A percentile compares a stretch with the other conserved stretches of the same genome.
Evolutionary conservation across 2,113 vertebrate species (phyloP).

Genomic region (Elephantulus edwardii): DNA sequence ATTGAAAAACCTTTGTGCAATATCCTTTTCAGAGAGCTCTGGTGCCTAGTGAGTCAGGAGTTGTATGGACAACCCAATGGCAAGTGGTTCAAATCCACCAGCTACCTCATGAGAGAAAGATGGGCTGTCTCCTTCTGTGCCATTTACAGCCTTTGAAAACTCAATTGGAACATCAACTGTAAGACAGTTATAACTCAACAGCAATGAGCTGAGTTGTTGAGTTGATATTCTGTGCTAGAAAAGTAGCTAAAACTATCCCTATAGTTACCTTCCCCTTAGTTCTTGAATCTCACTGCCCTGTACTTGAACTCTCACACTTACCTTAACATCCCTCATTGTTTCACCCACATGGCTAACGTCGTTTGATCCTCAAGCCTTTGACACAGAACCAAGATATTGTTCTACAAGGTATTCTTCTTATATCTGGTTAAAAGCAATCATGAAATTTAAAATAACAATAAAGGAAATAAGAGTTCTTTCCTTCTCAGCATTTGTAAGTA

Average conservation of each 20-base stretch:
- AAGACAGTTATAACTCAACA: no score
- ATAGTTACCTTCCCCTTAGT: background rate
- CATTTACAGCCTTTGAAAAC: no score
- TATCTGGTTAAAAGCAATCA: background rate
- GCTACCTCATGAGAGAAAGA: no score
- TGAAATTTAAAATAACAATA: background rate
- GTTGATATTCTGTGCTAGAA: no score
- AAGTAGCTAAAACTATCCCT: background rate
- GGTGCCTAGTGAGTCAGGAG: no score
- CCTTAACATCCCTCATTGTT: background rate
- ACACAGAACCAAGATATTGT: no score
- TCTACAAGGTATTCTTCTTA: background rate
- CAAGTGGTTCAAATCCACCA: no score
- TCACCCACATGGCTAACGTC: background rate
- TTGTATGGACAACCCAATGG: no score
- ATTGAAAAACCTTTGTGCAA: background rate
- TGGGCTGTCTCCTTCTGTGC: no score
- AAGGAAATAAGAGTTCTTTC: background rate
- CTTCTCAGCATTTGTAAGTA: background rate
- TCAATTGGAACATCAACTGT: no score
- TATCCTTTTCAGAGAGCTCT: background rate
- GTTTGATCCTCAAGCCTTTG: background rate
- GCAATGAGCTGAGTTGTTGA: no score
- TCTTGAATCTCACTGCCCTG: background rate
- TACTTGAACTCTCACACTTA: background rate